Evolutionary conservation across 1,140 invertebrate genomes (phyloP), one percentile per base, ranked within the genome.

Genomic region (Pentalonia nigronervosa): DNA sequence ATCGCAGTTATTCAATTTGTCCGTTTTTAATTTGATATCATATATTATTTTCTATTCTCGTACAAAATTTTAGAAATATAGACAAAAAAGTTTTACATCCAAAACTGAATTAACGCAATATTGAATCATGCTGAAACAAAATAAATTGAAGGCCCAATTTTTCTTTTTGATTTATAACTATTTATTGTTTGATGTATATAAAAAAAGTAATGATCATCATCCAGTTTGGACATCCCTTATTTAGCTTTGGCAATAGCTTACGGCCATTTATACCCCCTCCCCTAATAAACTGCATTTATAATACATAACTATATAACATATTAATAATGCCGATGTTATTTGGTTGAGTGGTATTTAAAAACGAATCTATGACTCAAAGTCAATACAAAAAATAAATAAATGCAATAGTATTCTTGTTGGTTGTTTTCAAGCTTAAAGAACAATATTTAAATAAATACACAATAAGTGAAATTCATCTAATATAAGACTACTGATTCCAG

Each of bases 391-490:
- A 89, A 45, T 21, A 45, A 67, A 60, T 67, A 90, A 90, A 90
- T 67, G 56, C 53, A 90, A 90, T 45, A 89, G 48, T 60, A 90
- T n/a, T 45, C 34, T 36, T 14, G 41, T 23, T 41, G 87, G 34
- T 56, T 89, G n/a, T 89, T 89, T 89, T 89, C 25, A 45, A 90
- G 45, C 9, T 0, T 45, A 21, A 67, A 67, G 20, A 36, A 60
- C 34, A 90, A n/a, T 21, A 67, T 45, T 67, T 67, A 90, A 90
- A 67, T 67, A 90, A 90, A 67, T n/a, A 90, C 53, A 90, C 56
- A 47, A 90, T 45, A 30, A 90, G 25, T 17, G 36, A 60, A 25
- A 90, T 90, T 21, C 34, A 60, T 45, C 23, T 21, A 90, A 45
- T 67, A 90, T n/a, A 67, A 25, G 14, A 67, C 36, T 90, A 90